phyloP scores from a whole-genome alignment of 2,113 vertebrate species.

The Gymnorhina tibicen region DNA sequence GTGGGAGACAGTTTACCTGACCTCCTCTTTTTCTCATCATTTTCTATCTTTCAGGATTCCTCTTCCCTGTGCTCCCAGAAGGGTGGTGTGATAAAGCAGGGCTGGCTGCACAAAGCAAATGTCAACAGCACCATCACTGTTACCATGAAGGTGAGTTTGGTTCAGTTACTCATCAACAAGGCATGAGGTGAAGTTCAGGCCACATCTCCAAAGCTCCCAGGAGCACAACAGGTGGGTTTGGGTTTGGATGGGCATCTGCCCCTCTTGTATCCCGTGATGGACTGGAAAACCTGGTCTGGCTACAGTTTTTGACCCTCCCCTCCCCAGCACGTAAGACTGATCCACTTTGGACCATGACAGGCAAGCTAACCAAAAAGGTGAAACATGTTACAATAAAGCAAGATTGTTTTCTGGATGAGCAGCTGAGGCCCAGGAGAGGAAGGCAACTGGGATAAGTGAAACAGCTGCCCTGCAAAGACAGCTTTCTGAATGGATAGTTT shows the following conservation, averaged over 20 bases:
- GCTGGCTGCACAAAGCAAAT: conserved; percentile 97
- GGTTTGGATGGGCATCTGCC: background rate
- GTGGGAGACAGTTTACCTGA: background rate
- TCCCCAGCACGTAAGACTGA: background rate
- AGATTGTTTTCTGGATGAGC: background rate
- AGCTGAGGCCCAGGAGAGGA: background rate
- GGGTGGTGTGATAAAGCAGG: conserved; percentile 94
- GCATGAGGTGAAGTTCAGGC: background rate
- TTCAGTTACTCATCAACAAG: rapidly evolving
- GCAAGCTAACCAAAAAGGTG: background rate
- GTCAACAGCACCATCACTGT: conserved; percentile 96
- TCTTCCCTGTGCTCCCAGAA: conserved; percentile 92
- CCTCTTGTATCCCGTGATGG: background rate
- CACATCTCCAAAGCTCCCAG: background rate
- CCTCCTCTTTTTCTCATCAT: background rate
- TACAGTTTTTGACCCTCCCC: background rate
- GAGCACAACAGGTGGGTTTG: rapidly evolving
- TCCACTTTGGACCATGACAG: background rate
- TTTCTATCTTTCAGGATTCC: conserved; percentile 78
- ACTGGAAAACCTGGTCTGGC: background rate
- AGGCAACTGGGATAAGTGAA: conserved; percentile 3
- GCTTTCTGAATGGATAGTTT: background rate
- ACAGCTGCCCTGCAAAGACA: background rate
- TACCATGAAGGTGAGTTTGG: conserved; percentile 90
- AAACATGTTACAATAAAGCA: background rate